Evolutionary conservation across 2,797 vertebrate genomes (phyloP), one percentile per base, ranked within the genome.

Genomic region (Urophycis tenuis): DNA sequence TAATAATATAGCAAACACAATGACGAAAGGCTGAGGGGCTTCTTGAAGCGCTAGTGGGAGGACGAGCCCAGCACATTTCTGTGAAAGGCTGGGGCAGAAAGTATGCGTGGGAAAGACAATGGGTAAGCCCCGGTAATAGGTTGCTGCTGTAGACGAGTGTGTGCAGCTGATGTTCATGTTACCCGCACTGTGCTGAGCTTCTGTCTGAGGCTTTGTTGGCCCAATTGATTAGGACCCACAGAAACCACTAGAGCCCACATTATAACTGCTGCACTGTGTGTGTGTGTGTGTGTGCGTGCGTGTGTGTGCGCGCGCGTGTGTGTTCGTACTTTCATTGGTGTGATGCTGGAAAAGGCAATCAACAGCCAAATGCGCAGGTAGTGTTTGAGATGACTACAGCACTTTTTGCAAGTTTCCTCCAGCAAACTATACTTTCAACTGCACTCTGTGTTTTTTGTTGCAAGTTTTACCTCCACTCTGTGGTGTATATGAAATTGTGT

Each of bases 171-270:
- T 36, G 76, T 29, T 64, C 53, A 29, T 64, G 53, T 64, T 64
- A 64, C n/a, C n/a, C 3, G 53, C 53, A 64, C 41, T 80, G 76
- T 84, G 78, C 76, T 84, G 74, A 74, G 81, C 77, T 81, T 85
- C 82, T 83, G 60, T 78, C 86, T 88, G 85, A 89, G 82, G 85
- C 82, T 77, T 64, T 64, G 53, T 25, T 64, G n/a, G 85, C 80
- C 82, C 85, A 80, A 88, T 88, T 90, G 88, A 90, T 89, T 82
- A 85, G 81, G 83, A 82, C 86, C 82, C 81, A n/a, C 35, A 84
- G 88, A 85, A 87, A 89, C 67, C 60, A 79, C 60, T 72, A 45
- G 60, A 74, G 82, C 81, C 81, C 78, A 82, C 87, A 86, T 81
- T 81, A 85, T 86, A 71, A 32, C 30, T 85, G 74, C 79, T 75